phyloP scores from a whole-genome alignment of 2,797 vertebrate species.

The Poeciliopsis infans region DNA sequence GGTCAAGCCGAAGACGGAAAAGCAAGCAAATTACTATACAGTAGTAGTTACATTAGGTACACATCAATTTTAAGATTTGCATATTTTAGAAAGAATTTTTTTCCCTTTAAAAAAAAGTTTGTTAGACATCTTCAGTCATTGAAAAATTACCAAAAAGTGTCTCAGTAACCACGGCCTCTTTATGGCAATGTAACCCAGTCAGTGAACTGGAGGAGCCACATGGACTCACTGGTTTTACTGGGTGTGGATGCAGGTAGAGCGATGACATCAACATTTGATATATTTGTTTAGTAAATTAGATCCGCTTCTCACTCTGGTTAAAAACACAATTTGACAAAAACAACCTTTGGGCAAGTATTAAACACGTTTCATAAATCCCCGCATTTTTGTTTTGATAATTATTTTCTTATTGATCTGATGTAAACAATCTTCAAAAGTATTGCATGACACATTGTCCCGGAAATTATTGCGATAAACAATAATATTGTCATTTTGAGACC shows the following conservation, averaged over 20 bases:
- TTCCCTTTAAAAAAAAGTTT: neutral
- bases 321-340: neutral
- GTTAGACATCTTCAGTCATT: neutral
- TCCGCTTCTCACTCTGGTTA: neutral
- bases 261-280: neutral
- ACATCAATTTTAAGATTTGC: neutral
- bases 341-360: neutral
- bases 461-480: no score
- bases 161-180: neutral
- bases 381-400: neutral
- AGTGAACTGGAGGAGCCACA: neutral
- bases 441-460: no score
- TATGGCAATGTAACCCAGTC: neutral
- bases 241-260: no score
- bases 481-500: no score
- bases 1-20: neutral
- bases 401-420: neutral
- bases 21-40: neutral
- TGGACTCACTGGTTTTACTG: no score
- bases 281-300: neutral
- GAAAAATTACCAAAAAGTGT: neutral
- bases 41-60: neutral
- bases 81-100: neutral
- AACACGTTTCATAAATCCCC: neutral
- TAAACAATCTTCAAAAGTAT: no score